phyloP scores from a whole-genome alignment of 2,888 invertebrate genomes.

The Meteorus cinctellus region DNA sequence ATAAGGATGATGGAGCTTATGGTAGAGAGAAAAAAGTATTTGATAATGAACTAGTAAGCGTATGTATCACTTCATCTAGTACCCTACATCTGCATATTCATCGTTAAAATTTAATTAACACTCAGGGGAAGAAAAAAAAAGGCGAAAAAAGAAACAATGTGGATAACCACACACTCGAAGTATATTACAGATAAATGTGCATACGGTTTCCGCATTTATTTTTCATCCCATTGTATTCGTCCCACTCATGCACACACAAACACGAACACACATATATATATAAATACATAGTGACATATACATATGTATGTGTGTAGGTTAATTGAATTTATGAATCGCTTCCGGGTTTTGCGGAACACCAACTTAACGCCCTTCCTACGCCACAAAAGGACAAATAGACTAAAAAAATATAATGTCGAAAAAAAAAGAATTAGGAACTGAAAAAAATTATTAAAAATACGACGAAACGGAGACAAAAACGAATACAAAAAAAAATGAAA shows the following conservation, averaged over 20 bases:
- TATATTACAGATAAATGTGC: slow-evolving; percentile 30
- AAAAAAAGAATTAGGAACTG: not conserved
- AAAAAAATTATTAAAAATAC: not conserved
- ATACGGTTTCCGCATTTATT: not conserved
- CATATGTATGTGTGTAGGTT: slow-evolving; percentile 15
- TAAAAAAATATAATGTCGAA: slow-evolving; percentile 13
- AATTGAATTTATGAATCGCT: slow-evolving; percentile 42
- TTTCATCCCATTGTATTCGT: slow-evolving; percentile 19
- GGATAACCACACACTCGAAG: not conserved
- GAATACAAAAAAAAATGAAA: slow-evolving; percentile 5
- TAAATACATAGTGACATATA: not conserved
- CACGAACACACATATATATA: slow-evolving; percentile 8
- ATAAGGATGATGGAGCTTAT: not conserved
- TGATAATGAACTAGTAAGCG: not conserved
- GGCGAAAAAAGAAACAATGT: slow-evolving; percentile 34
- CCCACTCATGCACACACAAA: not conserved
- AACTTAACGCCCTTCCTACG: not conserved
- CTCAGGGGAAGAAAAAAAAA: slow-evolving; percentile 39
- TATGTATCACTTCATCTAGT: not conserved
- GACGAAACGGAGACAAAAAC: not conserved
- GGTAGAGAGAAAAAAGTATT: not conserved
- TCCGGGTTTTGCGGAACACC: slow-evolving; percentile 36
- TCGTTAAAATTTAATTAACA: slow-evolving; percentile 58
- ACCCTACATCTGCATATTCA: slow-evolving; percentile 17
- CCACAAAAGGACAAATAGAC: slow-evolving; percentile 12